These are phyloP conservation scores for Triops longicaudatus DNA, from an alignment of 1,140 invertebrate genomes.

Conservation along the genomic window DNA sequence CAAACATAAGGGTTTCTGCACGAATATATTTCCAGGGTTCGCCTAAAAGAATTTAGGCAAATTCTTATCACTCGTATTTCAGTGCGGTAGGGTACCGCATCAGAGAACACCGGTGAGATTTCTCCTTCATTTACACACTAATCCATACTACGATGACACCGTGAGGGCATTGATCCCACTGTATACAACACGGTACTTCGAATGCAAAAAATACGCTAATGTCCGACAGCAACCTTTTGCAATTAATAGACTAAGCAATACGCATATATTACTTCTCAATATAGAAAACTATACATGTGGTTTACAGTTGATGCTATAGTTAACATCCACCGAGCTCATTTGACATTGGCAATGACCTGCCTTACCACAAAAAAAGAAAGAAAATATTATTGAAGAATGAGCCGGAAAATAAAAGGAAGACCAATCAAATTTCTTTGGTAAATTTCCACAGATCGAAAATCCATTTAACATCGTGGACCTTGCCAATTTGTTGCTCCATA, in stretches of 20 bases:
- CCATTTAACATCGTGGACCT: background rate
- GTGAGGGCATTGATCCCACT: too few species aligned
- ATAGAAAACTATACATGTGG: constrained; percentile 13
- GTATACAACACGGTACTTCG: too few species aligned
- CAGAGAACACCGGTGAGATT: too few species aligned
- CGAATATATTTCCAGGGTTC: too few species aligned
- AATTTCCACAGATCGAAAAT: background rate
- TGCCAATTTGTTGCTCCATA: background rate
- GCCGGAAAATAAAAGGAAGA: background rate
- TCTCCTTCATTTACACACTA: too few species aligned
- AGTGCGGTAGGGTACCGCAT: too few species aligned
- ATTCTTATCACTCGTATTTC: too few species aligned
- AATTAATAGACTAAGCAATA: background rate
- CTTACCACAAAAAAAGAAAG: background rate
- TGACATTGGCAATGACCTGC: background rate
- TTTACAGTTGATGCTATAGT: background rate
- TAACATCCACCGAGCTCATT: background rate
- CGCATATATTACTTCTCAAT: constrained; percentile 8
- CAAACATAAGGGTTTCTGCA: too few species aligned
- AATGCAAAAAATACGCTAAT: too few species aligned
- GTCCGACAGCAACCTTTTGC: too few species aligned
- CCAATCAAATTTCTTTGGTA: constrained; percentile 2
- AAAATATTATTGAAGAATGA: background rate
- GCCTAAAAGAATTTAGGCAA: too few species aligned
- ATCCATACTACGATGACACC: too few species aligned